These are phyloP conservation scores for Brachionichthys hirsutus DNA, from an alignment of 2,113 vertebrate species.

Conservation along the genomic window DNA sequence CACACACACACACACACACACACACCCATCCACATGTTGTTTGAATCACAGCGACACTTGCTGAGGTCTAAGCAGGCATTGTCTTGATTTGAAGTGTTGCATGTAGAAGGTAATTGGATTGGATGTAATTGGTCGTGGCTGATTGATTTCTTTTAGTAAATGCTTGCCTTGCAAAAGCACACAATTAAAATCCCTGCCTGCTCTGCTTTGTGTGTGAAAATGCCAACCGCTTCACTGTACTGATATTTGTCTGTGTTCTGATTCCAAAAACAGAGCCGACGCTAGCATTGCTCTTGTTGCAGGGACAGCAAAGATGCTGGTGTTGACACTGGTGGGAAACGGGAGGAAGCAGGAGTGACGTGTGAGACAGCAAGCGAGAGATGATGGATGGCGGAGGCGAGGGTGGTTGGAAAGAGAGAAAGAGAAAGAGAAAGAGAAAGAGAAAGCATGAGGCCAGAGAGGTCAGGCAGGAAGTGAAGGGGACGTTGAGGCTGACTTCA, in stretches of 20 bases:
- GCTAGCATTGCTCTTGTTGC: not conserved
- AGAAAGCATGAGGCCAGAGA: slow-evolving; percentile 25
- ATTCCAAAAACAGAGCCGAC: slow-evolving; percentile 13
- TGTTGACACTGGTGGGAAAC: not conserved
- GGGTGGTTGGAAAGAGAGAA: slow-evolving; percentile 9
- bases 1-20: slow-evolving; percentile 17
- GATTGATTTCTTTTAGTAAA: slow-evolving; percentile 58
- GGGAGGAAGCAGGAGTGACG: not conserved
- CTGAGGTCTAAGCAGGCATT: slow-evolving; percentile 35
- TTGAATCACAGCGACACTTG: slow-evolving; percentile 44
- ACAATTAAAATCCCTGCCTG: slow-evolving; percentile 60
- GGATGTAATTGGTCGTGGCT: slow-evolving; percentile 70
- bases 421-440: slow-evolving; percentile 8
- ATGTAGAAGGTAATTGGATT: slow-evolving; percentile 67
- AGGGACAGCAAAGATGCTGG: not conserved
- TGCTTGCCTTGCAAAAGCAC: slow-evolving; percentile 68
- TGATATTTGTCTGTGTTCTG: slow-evolving; percentile 3
- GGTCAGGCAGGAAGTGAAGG: slow-evolving; percentile 34
- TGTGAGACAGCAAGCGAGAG: not conserved
- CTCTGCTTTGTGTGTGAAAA: slow-evolving; percentile 42
- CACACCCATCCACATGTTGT: slow-evolving; percentile 19
- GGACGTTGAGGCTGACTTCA: slow-evolving; percentile 17
- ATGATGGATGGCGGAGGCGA: slow-evolving; percentile 17
- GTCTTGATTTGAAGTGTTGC: slow-evolving; percentile 66
- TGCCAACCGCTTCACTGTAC: too few species aligned